Base-by-base conservation (phyloP, 1,140 invertebrate species). In the Hormaphis cornu region DNA sequence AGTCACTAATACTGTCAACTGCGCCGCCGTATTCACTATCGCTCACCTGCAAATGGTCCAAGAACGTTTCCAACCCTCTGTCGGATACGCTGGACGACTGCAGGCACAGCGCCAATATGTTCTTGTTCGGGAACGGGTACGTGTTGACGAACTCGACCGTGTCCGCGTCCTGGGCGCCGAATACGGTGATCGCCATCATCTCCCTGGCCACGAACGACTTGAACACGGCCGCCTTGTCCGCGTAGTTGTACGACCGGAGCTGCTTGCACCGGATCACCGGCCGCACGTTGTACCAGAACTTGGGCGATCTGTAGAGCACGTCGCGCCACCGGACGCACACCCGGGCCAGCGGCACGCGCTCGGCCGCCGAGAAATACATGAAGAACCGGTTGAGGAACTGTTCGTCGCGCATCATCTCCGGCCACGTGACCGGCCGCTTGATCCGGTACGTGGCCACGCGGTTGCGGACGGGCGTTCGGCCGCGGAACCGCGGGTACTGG, bases 51-150 rank as follows among this genome's bases (percentile, higher is more conserved):
- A 90, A 80, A 79, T 92, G 89, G 80, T 93, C 90, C 66, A 94
- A 79, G 16, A 95, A 81, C 10, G 87, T 84, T 79, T 95, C 91
- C 70, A 96, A 79, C 3, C 91, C 92, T 74, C 88, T 82, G 81
- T 96, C 93, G 4, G 89, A 90, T 75, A 97, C 84, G 71, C 89
- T 91, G 71, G 89, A 93, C 77, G 90, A 91, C 73, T 90, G 83
- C 70, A 95, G 81, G 73, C 86, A 87, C 40, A 95, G 81, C 58
- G 88, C 89, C 73, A 90, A 86, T 63, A 94, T 82, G 75, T 91
- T 87, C 76, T 90, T 89, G 74, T 89, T 86, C 50, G 89, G 89
- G 54, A 89, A 78, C 7, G 90, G 89, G 76, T 90, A 93, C 71
- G 88, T 86, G 75, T 88, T 86, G 48, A 91, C 87, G 73, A 97